Evolutionary conservation across 1,140 invertebrate genomes (phyloP), one percentile per base, ranked within the genome.

Genomic region (Hormaphis cornu): DNA sequence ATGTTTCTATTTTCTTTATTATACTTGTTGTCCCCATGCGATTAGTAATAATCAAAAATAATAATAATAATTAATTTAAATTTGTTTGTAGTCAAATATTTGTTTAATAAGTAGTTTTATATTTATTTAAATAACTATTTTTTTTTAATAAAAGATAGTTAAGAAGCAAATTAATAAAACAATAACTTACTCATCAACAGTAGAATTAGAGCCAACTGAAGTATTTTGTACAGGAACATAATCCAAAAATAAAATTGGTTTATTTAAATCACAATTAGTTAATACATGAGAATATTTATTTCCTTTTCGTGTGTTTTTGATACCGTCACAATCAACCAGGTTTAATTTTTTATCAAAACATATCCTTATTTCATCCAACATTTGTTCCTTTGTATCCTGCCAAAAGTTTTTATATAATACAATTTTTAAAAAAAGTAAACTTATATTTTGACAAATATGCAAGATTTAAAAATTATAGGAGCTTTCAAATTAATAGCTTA

Each of bases 321-420:
- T 73, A 10, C 73, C 73, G 58, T 73, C 72, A 56, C 74, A 74
- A 56, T 74, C 71, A 18, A 70, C 59, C 1, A 70, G n/a, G 4
- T 58, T 61, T 16, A 74, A 69, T 30, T 37, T 69, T 56, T 74
- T 74, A 50, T 74, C 69, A 66, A 74, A 74, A 46, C 74, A 74
- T 18, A 74, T 73, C 10, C 74, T 53, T 22, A 74, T 69, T 70
- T 74, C 74, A 28, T 66, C 44, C 22, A 74, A 59, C 30, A 70
- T 58, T 37, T 71, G 63, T 14, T 54, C 46, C 20, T 71, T 70
- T 42, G 71, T 69, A 53, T 70, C 71, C 74, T 74, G 44, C 30
- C 30, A 6, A 9, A 33, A 33, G 30, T 6, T 6, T 6, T 6
- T 33, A 33, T 33, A 33, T 9, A 33, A 4, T 33, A 33, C 4